Percentiles rank a stretch among this genome's conserved stretches.
Conservation (phyloP, 2,797 vertebrate species). For the Coracias cyanogaster region DNA sequence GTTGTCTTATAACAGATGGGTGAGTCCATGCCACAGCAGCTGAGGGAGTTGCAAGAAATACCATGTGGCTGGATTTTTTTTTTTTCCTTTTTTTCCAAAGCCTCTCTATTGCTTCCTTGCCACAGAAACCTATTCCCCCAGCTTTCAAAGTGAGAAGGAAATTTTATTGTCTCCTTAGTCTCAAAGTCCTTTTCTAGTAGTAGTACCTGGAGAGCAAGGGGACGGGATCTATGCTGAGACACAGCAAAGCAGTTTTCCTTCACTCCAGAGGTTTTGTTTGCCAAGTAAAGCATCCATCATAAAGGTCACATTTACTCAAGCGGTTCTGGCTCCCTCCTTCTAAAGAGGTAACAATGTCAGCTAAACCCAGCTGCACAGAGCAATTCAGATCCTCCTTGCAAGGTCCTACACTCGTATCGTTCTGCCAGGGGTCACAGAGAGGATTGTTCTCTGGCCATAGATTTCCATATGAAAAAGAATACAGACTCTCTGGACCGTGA, state of each 20-base stretch:
- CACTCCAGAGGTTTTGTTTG: slow-evolving; percentile 15
- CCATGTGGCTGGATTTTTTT: not conserved
- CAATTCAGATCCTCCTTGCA: not conserved
- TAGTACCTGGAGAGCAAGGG: not conserved
- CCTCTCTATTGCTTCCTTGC: not conserved
- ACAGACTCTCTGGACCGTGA: not conserved
- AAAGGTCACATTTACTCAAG: slow-evolving; percentile 37
- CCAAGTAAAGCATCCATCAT: slow-evolving; percentile 24
- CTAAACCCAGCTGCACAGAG: slow-evolving; percentile 14
- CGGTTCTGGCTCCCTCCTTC: not conserved
- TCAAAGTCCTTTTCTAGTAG: slow-evolving; percentile 23
- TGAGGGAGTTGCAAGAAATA: slow-evolving; percentile 35
- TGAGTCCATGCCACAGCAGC: slow-evolving; percentile 20
- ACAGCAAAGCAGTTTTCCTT: slow-evolving; percentile 19
- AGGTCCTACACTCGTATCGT: rapidly evolving
- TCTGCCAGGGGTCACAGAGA: not conserved
- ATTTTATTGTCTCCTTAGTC: slow-evolving; percentile 56
- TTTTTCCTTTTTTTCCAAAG: not conserved
- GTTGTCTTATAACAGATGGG: slow-evolving; percentile 41
- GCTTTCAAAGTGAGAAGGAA: slow-evolving; percentile 49
- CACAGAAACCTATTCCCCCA: slow-evolving; percentile 26
- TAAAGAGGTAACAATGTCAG: not conserved
- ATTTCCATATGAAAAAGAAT: slow-evolving; percentile 16
- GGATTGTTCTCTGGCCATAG: not conserved
- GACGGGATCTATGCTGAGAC: not conserved